Evolutionary conservation across 2,113 vertebrate species (phyloP).

Genomic region (Phylloscopus trochilus): DNA sequence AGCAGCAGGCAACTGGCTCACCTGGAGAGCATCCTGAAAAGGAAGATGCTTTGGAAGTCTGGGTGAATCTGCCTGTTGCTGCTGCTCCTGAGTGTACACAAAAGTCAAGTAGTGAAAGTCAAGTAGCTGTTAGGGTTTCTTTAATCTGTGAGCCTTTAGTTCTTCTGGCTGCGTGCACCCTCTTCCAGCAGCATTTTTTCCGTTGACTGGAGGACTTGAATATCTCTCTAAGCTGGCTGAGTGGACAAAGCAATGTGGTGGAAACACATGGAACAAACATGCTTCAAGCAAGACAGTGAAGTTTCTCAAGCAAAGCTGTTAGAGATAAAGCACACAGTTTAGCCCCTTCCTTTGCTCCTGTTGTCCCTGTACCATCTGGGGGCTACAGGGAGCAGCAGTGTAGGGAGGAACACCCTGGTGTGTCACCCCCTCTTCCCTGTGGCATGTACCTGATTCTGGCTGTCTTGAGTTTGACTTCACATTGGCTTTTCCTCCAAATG

Average conservation of each 20-base stretch:
- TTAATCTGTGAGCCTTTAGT: neutral
- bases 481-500: neutral
- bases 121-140: neutral
- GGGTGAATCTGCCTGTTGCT: neutral
- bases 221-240: neutral
- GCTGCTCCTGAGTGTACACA: neutral
- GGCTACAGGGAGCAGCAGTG: neutral
- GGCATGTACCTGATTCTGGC: neutral
- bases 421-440: neutral
- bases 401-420: rapidly evolving
- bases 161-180: neutral
- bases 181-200: neutral
- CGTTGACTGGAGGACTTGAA: neutral
- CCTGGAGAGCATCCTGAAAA: neutral
- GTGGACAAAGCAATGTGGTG: neutral
- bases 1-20: neutral
- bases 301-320: neutral
- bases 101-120: neutral
- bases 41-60: neutral
- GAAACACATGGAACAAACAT: neutral
- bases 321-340: neutral
- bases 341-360: neutral
- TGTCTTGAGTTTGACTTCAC: neutral
- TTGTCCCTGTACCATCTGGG: neutral
- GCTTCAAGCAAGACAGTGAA: neutral